phyloP scores from a whole-genome alignment of 2,113 vertebrate genomes.

The Xiphophorus couchianus region DNA sequence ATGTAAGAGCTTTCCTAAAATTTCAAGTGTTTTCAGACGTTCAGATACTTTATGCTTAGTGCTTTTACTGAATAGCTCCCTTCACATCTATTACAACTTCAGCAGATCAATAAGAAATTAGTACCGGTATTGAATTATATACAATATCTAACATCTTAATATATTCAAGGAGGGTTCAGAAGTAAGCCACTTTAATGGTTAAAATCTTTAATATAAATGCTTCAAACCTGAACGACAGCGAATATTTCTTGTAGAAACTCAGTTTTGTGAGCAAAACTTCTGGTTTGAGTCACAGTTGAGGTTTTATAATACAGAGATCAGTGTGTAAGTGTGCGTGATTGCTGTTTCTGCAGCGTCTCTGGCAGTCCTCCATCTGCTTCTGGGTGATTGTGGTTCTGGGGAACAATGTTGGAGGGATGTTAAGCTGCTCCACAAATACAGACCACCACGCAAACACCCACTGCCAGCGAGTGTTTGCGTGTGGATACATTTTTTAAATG shows the following conservation, averaged over 20 bases:
- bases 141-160: not conserved
- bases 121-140: not conserved
- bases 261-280: not conserved
- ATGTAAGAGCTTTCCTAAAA: not conserved
- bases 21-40: not conserved
- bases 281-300: not conserved
- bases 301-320: conserved; percentile 9
- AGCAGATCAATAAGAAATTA: not conserved
- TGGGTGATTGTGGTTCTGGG: conserved; percentile 86
- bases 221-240: not conserved
- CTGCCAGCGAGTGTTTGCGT: conserved; percentile 70
- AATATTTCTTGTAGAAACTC: not conserved
- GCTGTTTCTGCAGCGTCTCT: conserved; percentile 45
- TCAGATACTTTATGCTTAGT: not conserved
- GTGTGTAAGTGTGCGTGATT: conserved; percentile 63
- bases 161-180: not conserved
- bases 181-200: not conserved
- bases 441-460: conserved; percentile 11
- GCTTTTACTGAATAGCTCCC: not conserved
- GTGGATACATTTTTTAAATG: conserved; percentile 38
- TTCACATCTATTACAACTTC: not conserved
- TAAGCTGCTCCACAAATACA: conserved; percentile 68
- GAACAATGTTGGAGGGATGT: conserved; percentile 71
- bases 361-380: conserved; percentile 90
- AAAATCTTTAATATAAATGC: not conserved